These are phyloP conservation scores for Neodon shergylaensis DNA, from an alignment of 2,113 vertebrate genomes.

Conservation along the genomic window DNA sequence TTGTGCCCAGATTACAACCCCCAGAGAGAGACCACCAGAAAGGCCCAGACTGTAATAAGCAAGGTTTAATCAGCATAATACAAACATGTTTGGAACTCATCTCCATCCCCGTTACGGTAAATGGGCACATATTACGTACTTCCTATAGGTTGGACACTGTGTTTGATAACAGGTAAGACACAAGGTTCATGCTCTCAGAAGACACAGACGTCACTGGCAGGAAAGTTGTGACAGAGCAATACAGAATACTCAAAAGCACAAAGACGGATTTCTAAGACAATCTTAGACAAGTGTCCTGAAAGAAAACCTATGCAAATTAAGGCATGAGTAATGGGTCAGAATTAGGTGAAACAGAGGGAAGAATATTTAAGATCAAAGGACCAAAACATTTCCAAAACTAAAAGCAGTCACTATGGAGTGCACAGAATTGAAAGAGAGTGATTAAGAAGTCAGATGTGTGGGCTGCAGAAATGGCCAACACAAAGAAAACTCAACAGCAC, in stretches of 20 bases:
- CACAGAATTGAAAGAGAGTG: neutral
- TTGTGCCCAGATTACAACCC: too few species aligned
- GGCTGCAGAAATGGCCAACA: neutral
- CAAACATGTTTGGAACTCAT: too few species aligned
- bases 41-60: too few species aligned
- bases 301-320: slow-evolving; percentile 30
- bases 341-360: neutral
- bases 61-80: too few species aligned
- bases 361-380: neutral
- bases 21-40: too few species aligned
- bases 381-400: neutral
- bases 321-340: neutral
- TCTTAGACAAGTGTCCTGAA: neutral
- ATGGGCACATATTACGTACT: neutral
- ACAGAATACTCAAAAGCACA: neutral
- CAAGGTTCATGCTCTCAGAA: neutral
- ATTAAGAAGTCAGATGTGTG: neutral
- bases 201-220: neutral
- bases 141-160: neutral
- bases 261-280: neutral
- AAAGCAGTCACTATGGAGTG: neutral
- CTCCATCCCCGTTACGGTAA: neutral
- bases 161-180: neutral
- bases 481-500: too few species aligned
- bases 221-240: neutral